These are phyloP conservation scores for Pelecanus crispus DNA, from an alignment of 2,113 vertebrate species.

Conservation along the genomic window DNA sequence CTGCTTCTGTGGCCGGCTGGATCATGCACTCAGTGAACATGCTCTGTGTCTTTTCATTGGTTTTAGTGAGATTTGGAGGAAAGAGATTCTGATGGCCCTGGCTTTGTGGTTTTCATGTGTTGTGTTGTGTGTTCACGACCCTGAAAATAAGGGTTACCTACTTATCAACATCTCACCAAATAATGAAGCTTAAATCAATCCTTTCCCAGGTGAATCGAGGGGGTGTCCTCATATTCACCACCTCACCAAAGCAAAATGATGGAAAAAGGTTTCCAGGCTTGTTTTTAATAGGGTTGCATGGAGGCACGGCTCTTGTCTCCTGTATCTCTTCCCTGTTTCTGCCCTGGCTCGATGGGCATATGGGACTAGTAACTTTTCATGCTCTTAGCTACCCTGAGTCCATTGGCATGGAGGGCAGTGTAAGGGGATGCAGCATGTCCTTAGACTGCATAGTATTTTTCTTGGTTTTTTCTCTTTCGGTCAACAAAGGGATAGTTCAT, in stretches of 20 bases:
- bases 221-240: background rate
- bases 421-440: background rate
- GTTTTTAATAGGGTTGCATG: background rate
- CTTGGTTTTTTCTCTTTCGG: background rate
- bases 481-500: background rate
- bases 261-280: background rate
- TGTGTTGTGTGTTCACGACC: background rate
- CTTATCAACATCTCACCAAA: background rate
- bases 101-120: background rate
- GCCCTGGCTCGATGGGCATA: background rate
- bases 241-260: background rate
- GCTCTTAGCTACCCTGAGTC: background rate
- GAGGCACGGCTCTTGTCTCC: background rate
- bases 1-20: background rate
- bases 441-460: background rate
- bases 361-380: background rate
- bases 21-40: background rate
- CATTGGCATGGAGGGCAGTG: background rate
- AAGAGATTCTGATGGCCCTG: background rate
- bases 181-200: background rate
- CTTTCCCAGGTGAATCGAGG: background rate
- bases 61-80: background rate
- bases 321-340: background rate
- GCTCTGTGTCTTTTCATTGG: background rate
- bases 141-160: background rate